Percentiles rank a stretch among this genome's conserved stretches.
Evolutionary conservation across 2,888 invertebrate genomes (phyloP).

Genomic region (Aphidius colemani): DNA sequence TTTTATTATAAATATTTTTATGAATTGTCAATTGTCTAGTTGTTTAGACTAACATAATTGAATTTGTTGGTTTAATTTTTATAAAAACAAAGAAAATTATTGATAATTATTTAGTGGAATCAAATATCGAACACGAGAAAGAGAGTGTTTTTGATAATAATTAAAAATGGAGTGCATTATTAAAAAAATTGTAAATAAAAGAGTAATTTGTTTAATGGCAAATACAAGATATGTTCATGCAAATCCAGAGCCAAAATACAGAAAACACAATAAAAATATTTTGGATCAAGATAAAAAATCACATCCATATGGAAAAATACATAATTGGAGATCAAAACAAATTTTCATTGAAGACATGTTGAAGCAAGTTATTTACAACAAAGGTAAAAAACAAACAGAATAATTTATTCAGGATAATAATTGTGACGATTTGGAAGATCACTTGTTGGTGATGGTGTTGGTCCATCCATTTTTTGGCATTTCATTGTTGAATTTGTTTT

Average conservation of each 20-base stretch:
- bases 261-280: slow-evolving; percentile 1
- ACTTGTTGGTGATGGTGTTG: slow-evolving; percentile 45
- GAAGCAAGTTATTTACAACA: slow-evolving; percentile 36
- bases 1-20: too few relatives aligned
- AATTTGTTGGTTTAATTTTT: too few relatives aligned
- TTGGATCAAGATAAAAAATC: slow-evolving; percentile 9
- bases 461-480: slow-evolving; percentile 60
- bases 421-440: slow-evolving; percentile 53
- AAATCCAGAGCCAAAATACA: not conserved
- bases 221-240: slow-evolving; percentile 10
- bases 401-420: not conserved
- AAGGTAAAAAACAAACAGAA: slow-evolving; percentile 32
- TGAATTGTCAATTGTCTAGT: too few relatives aligned
- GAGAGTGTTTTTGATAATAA: not conserved
- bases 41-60: too few relatives aligned
- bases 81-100: too few relatives aligned
- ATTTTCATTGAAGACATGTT: slow-evolving; percentile 35
- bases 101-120: too few relatives aligned
- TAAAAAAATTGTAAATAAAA: slow-evolving; percentile 1
- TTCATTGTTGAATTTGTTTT: slow-evolving; percentile 59
- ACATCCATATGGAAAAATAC: slow-evolving; percentile 44
- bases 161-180: slow-evolving; percentile 18
- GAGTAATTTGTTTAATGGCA: not conserved
- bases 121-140: too few relatives aligned
- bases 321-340: slow-evolving; percentile 44